A percentile compares a stretch with the other conserved stretches of the same genome.
phyloP scores from a whole-genome alignment of 1,140 invertebrate species.

The Drosophila santomea region DNA sequence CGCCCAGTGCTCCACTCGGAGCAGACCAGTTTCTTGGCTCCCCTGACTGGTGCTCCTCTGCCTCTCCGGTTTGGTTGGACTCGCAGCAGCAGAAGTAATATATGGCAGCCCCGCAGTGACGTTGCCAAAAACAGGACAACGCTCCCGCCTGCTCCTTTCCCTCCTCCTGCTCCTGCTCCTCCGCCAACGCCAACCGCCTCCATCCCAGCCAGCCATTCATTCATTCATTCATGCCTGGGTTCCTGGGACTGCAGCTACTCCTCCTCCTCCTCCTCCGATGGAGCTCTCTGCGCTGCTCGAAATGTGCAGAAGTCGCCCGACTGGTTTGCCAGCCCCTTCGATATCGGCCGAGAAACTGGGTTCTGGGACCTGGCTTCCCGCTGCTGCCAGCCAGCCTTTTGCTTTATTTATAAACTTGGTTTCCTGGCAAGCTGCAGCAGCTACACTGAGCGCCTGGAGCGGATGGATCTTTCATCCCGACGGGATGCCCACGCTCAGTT shows the following conservation, averaged over 20 bases:
- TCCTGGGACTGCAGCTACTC: conserved; percentile 5
- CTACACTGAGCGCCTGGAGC: conserved; percentile 2
- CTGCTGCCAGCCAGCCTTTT: conserved; percentile 11
- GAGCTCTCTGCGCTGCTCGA: conserved; percentile 59
- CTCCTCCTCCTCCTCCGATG: conserved; percentile 7
- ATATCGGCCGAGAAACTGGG: conserved; percentile 44
- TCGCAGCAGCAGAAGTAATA: conserved; percentile 69
- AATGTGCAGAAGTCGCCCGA: conserved; percentile 81
- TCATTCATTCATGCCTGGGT: conserved; percentile 76
- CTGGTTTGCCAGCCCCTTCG: conserved; percentile 62
- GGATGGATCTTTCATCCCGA: conserved; percentile 17
- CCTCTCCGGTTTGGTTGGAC: background rate
- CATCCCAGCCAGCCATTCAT: conserved; percentile 53
- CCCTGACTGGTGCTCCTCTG: conserved; percentile 11
- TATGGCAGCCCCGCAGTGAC: conserved; percentile 73
- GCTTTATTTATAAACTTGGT: conserved; percentile 32
- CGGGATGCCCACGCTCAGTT: conserved; percentile 48
- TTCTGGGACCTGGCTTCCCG: conserved; percentile 27
- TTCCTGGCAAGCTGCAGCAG: conserved; percentile 38
- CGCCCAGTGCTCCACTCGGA: conserved; percentile 1
- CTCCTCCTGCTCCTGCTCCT: conserved; percentile 8
- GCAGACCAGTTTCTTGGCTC: conserved; percentile 36
- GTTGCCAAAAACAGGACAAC: conserved; percentile 81
- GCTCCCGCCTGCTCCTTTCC: conserved; percentile 9
- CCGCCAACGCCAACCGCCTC: conserved; percentile 20